Conservation (phyloP, 2,113 vertebrate species). For the Alexandromys fortis region DNA sequence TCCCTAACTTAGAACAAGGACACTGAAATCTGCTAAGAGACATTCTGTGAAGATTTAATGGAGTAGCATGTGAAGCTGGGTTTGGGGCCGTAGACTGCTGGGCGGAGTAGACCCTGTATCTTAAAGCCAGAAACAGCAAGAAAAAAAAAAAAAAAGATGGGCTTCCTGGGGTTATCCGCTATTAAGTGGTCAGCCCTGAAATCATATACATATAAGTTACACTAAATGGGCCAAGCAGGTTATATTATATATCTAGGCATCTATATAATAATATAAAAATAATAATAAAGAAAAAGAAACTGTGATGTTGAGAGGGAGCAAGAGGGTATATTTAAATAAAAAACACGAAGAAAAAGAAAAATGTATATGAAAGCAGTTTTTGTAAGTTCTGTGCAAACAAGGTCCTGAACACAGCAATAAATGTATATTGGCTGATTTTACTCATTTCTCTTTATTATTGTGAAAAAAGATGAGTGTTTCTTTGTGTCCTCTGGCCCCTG, state of each 20-base stretch:
- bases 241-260: background rate
- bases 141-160: background rate
- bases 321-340: background rate
- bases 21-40: background rate
- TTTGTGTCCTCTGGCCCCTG: background rate
- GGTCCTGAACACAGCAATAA: background rate
- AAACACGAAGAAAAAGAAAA: background rate
- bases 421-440: background rate
- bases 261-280: background rate
- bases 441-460: background rate
- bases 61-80: background rate
- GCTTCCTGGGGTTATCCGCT: background rate
- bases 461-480: background rate
- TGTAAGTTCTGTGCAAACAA: background rate
- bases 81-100: background rate
- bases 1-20: background rate
- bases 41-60: background rate
- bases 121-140: background rate
- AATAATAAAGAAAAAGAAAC: background rate
- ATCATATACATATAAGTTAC: background rate
- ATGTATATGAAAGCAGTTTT: background rate
- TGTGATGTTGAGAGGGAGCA: background rate
- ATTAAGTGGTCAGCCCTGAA: background rate
- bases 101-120: background rate
- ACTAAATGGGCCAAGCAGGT: background rate